Evolutionary conservation across 2,888 invertebrate species (phyloP).

Genomic region (Mamestra brassicae): DNA sequence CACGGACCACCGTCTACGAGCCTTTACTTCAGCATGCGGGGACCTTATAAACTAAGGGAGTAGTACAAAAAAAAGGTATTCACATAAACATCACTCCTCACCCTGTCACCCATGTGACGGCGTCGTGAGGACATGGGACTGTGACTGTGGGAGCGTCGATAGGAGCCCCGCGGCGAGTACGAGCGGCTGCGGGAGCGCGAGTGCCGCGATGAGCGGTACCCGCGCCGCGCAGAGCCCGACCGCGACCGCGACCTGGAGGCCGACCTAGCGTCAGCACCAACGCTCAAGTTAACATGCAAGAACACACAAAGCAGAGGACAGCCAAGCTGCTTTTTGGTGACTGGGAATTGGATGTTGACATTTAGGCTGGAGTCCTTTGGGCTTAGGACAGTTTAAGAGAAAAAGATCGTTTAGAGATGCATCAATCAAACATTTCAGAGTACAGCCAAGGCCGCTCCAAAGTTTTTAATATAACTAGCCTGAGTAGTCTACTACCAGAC

Average conservation of each 20-base stretch:
- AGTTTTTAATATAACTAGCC: not conserved
- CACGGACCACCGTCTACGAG: conserved; percentile 45
- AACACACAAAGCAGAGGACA: conserved; percentile 45
- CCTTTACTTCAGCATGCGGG: conserved; percentile 42
- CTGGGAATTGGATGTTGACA: conserved; percentile 40
- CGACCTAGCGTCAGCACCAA: conserved; percentile 64
- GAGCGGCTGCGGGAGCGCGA: conserved; percentile 93
- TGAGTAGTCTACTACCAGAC: not conserved
- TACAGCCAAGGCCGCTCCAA: not conserved
- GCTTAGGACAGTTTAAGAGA: not conserved
- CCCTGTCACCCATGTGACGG: conserved; percentile 94
- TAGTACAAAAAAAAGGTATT: conserved; percentile 67
- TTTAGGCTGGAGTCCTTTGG: conserved; percentile 4
- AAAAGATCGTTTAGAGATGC: not conserved
- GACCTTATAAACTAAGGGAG: conserved; percentile 60
- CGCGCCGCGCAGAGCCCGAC: conserved; percentile 90
- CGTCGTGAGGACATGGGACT: conserved; percentile 96
- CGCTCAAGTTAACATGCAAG: conserved; percentile 58
- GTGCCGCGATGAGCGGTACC: conserved; percentile 90
- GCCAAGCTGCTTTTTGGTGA: conserved; percentile 45
- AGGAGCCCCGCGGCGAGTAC: conserved; percentile 91
- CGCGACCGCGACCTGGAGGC: conserved; percentile 89
- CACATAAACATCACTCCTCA: conserved; percentile 80
- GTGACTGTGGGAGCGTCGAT: conserved; percentile 93
- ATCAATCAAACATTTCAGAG: not conserved